A percentile compares a stretch with the other conserved stretches of the same genome.
Conservation (phyloP, 2,888 invertebrate species). For the Rambutsinella grinnellia region DNA sequence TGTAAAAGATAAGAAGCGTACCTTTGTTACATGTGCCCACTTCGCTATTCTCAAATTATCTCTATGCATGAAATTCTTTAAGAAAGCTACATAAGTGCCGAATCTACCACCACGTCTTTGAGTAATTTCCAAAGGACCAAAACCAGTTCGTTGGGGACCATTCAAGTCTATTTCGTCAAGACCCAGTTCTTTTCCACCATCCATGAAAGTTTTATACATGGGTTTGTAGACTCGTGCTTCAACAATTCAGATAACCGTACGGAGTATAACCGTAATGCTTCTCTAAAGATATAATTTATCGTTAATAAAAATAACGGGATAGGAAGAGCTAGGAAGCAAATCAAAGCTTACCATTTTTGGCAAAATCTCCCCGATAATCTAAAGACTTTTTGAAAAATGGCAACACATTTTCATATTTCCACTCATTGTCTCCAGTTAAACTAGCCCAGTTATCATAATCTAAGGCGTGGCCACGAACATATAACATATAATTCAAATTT, state of each 20-base stretch:
- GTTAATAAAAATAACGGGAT: not conserved
- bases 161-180: conserved; percentile 54
- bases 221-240: conserved; percentile 25
- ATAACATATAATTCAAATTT: conserved; percentile 46
- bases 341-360: conserved; percentile 42
- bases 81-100: conserved; percentile 55
- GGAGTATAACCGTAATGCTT: conserved; percentile 17
- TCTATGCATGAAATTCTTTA: conserved; percentile 75
- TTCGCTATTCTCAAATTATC: conserved; percentile 86
- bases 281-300: not conserved
- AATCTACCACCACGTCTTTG: conserved; percentile 52
- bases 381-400: not conserved
- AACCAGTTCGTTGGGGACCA: conserved; percentile 55
- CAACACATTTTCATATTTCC: conserved; percentile 24
- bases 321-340: too few relatives aligned
- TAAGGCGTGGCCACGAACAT: not conserved
- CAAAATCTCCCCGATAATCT: conserved; percentile 6
- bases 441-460: conserved; percentile 12
- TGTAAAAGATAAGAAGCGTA: too few relatives aligned
- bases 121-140: conserved; percentile 45
- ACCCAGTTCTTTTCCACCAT: conserved; percentile 55
- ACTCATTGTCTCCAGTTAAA: conserved; percentile 1
- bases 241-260: conserved; percentile 37
- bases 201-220: conserved; percentile 37
- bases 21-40: conserved; percentile 82